These are phyloP conservation scores for Gephyroberyx darwinii DNA, from an alignment of 2,797 vertebrate genomes.

Conservation along the genomic window DNA sequence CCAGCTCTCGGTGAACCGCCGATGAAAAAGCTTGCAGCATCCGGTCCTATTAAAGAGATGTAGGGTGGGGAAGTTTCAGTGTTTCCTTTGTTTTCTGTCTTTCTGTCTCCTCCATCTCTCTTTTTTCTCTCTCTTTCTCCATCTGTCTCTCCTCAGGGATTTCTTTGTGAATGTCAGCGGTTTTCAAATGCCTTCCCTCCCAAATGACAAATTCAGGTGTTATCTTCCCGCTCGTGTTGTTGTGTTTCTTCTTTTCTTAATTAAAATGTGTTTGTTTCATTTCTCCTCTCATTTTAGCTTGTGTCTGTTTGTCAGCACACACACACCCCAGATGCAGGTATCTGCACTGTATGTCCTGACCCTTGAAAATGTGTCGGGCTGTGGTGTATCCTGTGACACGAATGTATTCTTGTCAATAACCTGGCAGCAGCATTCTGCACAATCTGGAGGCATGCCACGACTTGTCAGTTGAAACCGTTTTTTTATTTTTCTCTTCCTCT, in stretches of 20 bases:
- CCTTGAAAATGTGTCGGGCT: slow-evolving; percentile 15
- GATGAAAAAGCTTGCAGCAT: slow-evolving; percentile 1
- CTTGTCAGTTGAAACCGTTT: slow-evolving; percentile 1
- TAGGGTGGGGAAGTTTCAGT: background rate
- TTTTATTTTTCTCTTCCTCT: background rate
- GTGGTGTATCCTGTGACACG: slow-evolving; percentile 3
- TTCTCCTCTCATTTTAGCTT: slow-evolving; percentile 14
- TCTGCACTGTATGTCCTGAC: slow-evolving; percentile 1
- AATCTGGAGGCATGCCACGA: slow-evolving; percentile 4
- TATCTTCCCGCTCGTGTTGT: slow-evolving; percentile 20
- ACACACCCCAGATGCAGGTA: slow-evolving; percentile 9
- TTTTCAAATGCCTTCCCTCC: slow-evolving; percentile 30
- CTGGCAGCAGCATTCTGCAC: slow-evolving; percentile 5
- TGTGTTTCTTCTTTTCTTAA: slow-evolving; percentile 41
- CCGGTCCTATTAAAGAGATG: slow-evolving; percentile 16
- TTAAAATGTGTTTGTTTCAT: slow-evolving; percentile 50
- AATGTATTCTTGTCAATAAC: background rate
- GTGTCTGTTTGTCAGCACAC: background rate
- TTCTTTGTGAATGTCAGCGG: slow-evolving; percentile 13
- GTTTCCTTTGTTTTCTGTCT: slow-evolving; percentile 14
- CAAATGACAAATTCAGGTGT: slow-evolving; percentile 46
- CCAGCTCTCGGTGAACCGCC: slow-evolving; percentile 10
- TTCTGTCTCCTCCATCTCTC: slow-evolving; percentile 5
- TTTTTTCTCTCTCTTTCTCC: slow-evolving; percentile 1
- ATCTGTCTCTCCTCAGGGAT: slow-evolving; percentile 7